Evolutionary conservation across 37 sponge, comb jelly and placozoan species (phyloP).

Genomic region (Geodia barretti): DNA sequence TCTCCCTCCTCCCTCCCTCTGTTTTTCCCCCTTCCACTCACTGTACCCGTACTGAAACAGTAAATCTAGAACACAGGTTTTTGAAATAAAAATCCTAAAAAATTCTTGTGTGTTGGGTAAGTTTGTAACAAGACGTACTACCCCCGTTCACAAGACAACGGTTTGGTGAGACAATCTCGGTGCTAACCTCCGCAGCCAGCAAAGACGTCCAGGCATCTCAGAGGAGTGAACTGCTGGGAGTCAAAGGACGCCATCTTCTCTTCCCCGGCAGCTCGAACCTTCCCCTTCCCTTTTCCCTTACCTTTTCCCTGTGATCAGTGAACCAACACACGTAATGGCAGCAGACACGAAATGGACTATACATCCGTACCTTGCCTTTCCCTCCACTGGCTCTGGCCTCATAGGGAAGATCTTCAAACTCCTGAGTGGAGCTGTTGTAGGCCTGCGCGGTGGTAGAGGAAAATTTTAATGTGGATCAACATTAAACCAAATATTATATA

Average conservation of each 20-base stretch:
- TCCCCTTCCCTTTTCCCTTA: constrained; percentile 68
- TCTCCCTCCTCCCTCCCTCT: too few relatives aligned
- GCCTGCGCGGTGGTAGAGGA: constrained; percentile 32
- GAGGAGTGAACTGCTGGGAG: constrained; percentile 39
- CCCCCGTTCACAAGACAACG: too few relatives aligned
- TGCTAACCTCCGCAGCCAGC: constrained; percentile 92
- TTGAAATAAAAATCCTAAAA: too few relatives aligned
- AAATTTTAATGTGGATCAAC: too few relatives aligned
- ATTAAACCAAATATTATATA: too few relatives aligned
- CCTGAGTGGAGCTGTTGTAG: constrained; percentile 39
- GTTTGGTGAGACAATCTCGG: too few relatives aligned
- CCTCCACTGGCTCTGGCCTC: constrained; percentile 10
- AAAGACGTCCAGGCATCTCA: constrained; percentile 88
- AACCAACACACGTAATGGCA: not conserved
- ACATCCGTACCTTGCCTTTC: constrained; percentile 55
- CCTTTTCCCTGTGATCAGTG: constrained; percentile 7
- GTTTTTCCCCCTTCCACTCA: too few relatives aligned
- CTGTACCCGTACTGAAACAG: too few relatives aligned
- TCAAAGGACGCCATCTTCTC: not conserved
- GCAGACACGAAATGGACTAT: not conserved
- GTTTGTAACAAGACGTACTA: too few relatives aligned
- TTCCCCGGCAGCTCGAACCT: constrained; percentile 2
- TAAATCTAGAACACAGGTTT: too few relatives aligned
- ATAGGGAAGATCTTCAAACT: constrained; percentile 56
- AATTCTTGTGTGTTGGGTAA: too few relatives aligned